Evolutionary conservation across 2,797 vertebrate species (phyloP).

Genomic region (Gallinago stenura): DNA sequence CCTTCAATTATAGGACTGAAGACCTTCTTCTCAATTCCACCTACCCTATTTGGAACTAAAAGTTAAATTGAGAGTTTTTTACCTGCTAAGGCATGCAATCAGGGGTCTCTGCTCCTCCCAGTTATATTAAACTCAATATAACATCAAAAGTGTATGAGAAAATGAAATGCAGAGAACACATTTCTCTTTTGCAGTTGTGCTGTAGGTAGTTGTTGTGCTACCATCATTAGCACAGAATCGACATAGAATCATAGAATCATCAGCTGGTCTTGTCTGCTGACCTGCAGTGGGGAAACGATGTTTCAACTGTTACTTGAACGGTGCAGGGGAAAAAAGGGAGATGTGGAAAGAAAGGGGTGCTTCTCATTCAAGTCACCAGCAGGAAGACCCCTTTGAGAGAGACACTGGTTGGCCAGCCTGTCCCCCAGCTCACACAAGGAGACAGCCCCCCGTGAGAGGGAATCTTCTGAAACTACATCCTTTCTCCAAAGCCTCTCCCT

Average conservation of each 20-base stretch:
- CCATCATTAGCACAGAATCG: neutral
- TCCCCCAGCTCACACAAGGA: neutral
- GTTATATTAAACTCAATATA: neutral
- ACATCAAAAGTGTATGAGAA: neutral
- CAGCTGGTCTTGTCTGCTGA: neutral
- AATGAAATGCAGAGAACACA: neutral
- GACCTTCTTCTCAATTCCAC: neutral
- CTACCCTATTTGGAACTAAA: neutral
- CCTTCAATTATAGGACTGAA: neutral
- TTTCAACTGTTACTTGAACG: neutral
- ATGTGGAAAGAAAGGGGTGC: neutral
- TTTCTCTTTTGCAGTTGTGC: neutral
- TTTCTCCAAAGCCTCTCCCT: neutral
- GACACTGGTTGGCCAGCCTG: neutral
- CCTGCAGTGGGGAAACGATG: neutral
- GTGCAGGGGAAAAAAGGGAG: fast-evolving
- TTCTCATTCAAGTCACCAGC: neutral
- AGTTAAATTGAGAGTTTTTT: neutral
- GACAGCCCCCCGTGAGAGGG: neutral
- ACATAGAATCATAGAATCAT: neutral
- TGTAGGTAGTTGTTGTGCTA: neutral
- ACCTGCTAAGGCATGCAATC: neutral
- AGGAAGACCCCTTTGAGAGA: neutral
- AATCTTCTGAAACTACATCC: neutral
- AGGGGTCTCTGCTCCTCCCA: neutral